Base-by-base conservation (phyloP, 2,888 invertebrate genomes). In the Atrina japonica region DNA sequence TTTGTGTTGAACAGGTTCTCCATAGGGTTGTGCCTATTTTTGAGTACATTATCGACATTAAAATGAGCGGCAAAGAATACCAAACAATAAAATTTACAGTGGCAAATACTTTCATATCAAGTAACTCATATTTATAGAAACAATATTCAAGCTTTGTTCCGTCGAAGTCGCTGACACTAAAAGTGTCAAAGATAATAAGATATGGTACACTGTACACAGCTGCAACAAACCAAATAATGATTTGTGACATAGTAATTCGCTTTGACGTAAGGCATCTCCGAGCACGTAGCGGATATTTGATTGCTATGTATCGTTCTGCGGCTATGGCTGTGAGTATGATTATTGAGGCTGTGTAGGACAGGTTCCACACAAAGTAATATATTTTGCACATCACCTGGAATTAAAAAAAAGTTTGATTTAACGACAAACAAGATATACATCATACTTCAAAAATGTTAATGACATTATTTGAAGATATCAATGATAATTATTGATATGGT, bases 311-410 rank as follows among this genome's bases (percentile, higher is more conserved):
- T 9, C 86, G 78, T 76, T 89, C 89, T 16, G 85, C 71, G 3
- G 88, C 86, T 40, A 89, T 88, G 9, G 96, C 95, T 41, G 97
- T 95, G 75, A 97, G 92, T 77, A 97, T 96, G 87, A 96, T 94
- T 83, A 96, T 96, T 21, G 97, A 96, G 1, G 96, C 96, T 1
- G 96, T 96, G 91, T 96, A 96, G 89, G 96, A 96, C 80, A 97
- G 92, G 16, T 95, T 95, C 89, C 96, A 95, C 23, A 96, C 94
- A 88, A 96, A 96, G 92, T 96, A 95, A 91, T 97, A 96, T 93
- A 96, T 94, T 90, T 96, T 96, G 91, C 97, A 97, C 76, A 97
- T 84, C 16, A 75, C 82, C 86, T 88, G 83, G 7, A 80, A 76
- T 25, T 35, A 60, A 60, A 75, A 65, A n/a, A n/a, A n/a, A n/a